Conservation (phyloP, 2,113 vertebrate species). For the Cyanoliseus patagonus region DNA sequence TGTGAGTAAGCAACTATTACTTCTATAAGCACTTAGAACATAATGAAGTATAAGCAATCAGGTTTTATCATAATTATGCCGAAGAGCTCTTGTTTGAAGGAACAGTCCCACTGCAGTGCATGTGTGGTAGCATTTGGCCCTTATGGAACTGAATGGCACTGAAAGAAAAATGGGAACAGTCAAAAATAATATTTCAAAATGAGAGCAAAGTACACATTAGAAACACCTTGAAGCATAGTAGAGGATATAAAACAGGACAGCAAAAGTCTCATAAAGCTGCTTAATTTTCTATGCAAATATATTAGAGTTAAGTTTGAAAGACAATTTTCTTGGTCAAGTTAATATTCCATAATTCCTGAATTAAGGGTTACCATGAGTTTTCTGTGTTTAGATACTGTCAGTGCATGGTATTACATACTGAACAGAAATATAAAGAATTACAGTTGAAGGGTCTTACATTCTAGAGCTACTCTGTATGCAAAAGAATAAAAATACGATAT, state of each 20-base stretch:
- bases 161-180: conserved; percentile 56
- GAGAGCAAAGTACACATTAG: conserved; percentile 47
- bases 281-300: neutral
- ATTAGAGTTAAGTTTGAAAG: neutral
- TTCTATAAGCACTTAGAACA: conserved; percentile 6
- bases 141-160: neutral
- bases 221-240: conserved; percentile 46
- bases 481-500: neutral
- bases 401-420: neutral
- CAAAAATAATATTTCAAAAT: conserved; percentile 65
- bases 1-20: conserved; percentile 60
- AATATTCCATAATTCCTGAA: neutral
- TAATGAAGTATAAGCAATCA: conserved; percentile 27
- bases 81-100: conserved; percentile 16
- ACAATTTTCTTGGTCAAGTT: neutral
- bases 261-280: neutral
- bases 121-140: neutral
- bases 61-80: conserved; percentile 36
- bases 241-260: conserved; percentile 54
- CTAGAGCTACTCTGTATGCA: neutral
- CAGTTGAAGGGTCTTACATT: neutral
- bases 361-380: neutral
- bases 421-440: neutral
- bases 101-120: conserved; percentile 20
- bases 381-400: neutral